These are phyloP conservation scores for Uria aalge DNA, from an alignment of 2,113 vertebrate genomes.

Conservation along the genomic window DNA sequence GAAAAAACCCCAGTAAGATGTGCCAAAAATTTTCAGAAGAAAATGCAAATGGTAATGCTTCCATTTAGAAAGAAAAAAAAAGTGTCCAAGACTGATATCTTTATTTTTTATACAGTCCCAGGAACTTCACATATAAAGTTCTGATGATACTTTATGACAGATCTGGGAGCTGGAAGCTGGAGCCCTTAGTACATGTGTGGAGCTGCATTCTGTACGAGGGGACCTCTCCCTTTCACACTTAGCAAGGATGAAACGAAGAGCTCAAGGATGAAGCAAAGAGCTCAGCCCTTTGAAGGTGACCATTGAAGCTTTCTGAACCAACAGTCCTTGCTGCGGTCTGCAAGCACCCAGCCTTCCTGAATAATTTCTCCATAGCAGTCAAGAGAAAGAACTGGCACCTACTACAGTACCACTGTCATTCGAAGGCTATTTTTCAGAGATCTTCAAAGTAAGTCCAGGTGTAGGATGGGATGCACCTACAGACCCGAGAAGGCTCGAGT, in stretches of 20 bases:
- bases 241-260: background rate
- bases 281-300: background rate
- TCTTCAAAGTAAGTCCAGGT: background rate
- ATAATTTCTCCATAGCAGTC: background rate
- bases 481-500: background rate
- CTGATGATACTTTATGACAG: background rate
- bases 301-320: background rate
- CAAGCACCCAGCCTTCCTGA: background rate
- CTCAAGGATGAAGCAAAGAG: background rate
- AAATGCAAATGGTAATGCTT: background rate
- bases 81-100: background rate
- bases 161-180: background rate
- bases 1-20: background rate
- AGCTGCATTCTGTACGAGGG: background rate
- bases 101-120: background rate
- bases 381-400: background rate
- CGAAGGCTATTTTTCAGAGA: background rate
- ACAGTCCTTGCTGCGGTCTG: background rate
- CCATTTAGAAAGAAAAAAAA: background rate
- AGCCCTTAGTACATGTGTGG: fast-evolving
- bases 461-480: background rate
- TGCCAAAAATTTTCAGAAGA: background rate
- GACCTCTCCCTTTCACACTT: background rate
- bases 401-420: background rate
- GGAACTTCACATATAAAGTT: background rate